Conservation (phyloP, 2,113 vertebrate species). For the Talpa occidentalis region DNA sequence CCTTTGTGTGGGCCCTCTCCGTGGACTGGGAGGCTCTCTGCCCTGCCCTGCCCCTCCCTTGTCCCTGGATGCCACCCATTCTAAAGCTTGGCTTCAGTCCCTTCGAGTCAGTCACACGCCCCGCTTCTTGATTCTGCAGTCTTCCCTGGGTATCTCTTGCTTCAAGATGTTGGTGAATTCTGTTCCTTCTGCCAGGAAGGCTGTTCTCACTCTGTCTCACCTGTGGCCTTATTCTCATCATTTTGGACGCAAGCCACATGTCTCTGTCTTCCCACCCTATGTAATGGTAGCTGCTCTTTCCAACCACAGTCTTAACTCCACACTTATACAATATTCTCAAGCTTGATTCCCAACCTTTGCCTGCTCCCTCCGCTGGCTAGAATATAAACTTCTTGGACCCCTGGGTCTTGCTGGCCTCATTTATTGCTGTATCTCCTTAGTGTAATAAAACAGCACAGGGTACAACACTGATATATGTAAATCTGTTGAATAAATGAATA, state of each 20-base stretch:
- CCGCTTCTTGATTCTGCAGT: neutral
- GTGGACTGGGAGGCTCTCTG: too few relatives aligned
- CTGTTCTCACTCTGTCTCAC: neutral
- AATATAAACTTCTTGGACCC: neutral
- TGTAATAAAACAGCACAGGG: neutral
- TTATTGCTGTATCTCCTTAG: neutral
- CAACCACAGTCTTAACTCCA: neutral
- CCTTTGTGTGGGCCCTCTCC: neutral
- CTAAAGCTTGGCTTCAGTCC: too few relatives aligned
- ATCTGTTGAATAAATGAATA: neutral
- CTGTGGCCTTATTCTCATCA: neutral
- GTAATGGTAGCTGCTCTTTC: neutral
- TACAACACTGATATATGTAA: neutral
- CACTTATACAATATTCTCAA: neutral
- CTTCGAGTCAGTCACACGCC: too few relatives aligned
- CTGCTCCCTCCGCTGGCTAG: neutral
- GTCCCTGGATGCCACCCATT: too few relatives aligned
- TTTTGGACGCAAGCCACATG: neutral
- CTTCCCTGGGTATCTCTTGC: neutral
- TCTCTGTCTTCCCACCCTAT: neutral
- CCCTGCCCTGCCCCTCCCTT: neutral
- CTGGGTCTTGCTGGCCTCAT: neutral
- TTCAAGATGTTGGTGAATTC: neutral
- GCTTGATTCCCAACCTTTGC: neutral
- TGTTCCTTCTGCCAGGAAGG: neutral